Percentiles rank a stretch among this genome's conserved stretches.
phyloP scores from a whole-genome alignment of 53 echinoderm and acorn worm species.

The Echinarachnius parma region DNA sequence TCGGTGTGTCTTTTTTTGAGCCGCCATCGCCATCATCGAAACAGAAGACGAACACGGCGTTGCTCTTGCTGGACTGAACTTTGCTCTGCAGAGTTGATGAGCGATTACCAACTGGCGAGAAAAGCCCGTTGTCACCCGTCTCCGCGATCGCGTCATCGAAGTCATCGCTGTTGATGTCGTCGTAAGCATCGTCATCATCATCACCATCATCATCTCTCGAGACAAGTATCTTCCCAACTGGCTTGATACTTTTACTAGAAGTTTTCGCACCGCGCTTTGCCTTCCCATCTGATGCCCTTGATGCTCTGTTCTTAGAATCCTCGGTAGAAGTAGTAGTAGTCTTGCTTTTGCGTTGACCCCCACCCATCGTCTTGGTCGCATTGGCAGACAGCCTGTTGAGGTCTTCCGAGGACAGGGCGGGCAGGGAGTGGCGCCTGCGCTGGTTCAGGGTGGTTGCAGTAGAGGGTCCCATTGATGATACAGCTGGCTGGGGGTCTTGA shows the following conservation, averaged over 20 bases:
- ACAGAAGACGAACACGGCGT: constrained; percentile 17
- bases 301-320: background rate
- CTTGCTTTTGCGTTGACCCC: background rate
- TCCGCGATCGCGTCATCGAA: background rate
- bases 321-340: background rate
- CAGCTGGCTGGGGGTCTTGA: constrained; percentile 15
- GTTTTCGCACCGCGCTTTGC: background rate
- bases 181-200: background rate
- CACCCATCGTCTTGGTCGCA: background rate
- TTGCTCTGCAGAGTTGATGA: constrained; percentile 9
- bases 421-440: constrained; percentile 22
- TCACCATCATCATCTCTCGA: background rate
- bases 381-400: constrained; percentile 38
- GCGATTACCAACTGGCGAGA: background rate
- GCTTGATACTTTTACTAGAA: background rate
- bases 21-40: constrained; percentile 30
- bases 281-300: background rate
- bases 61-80: background rate
- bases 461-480: background rate
- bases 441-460: background rate
- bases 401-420: constrained; percentile 24
- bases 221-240: background rate
- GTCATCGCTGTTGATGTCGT: background rate
- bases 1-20: too few species aligned
- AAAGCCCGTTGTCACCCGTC: background rate